These are phyloP conservation scores for Panonychus citri DNA, from an alignment of 1,140 invertebrate genomes.

Conservation along the genomic window DNA sequence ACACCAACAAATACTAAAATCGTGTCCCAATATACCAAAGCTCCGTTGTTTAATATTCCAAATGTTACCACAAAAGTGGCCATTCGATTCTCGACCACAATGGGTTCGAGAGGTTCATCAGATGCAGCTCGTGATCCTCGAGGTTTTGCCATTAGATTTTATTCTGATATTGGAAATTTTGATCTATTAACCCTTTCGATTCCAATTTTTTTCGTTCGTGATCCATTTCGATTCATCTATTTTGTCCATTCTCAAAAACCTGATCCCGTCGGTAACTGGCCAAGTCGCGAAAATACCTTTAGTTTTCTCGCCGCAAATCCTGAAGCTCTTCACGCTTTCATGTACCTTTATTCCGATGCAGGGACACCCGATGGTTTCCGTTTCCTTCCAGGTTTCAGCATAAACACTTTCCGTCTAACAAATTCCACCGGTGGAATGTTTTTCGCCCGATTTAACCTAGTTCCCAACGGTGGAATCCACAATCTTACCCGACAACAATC, in stretches of 20 bases:
- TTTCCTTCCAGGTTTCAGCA: slow-evolving; percentile 85
- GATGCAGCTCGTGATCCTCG: slow-evolving; percentile 70
- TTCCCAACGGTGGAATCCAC: neutral
- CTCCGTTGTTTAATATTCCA: slow-evolving; percentile 27
- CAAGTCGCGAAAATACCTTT: slow-evolving; percentile 57
- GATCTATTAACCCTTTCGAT: slow-evolving; percentile 89
- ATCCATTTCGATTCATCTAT: slow-evolving; percentile 72
- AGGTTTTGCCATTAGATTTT: slow-evolving; percentile 85
- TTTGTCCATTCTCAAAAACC: slow-evolving; percentile 83
- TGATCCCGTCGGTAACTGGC: slow-evolving; percentile 73
- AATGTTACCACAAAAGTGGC: slow-evolving; percentile 61
- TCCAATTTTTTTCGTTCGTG: slow-evolving; percentile 83
- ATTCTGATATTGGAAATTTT: slow-evolving; percentile 88
- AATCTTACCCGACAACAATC: too few relatives aligned
- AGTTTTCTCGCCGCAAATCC: neutral
- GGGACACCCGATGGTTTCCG: slow-evolving; percentile 32
- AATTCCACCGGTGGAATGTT: slow-evolving; percentile 28
- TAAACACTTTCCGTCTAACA: slow-evolving; percentile 79
- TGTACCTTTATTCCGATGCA: neutral
- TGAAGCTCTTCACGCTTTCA: neutral
- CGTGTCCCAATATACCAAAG: slow-evolving; percentile 46
- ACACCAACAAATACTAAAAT: slow-evolving; percentile 33
- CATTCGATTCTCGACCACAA: slow-evolving; percentile 59
- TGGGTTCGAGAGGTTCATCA: slow-evolving; percentile 68
- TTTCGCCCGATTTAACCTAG: neutral